Percentiles rank a stretch among this genome's conserved stretches.
phyloP scores from a whole-genome alignment of 2,888 invertebrate species.

The Pheosia tremula region DNA sequence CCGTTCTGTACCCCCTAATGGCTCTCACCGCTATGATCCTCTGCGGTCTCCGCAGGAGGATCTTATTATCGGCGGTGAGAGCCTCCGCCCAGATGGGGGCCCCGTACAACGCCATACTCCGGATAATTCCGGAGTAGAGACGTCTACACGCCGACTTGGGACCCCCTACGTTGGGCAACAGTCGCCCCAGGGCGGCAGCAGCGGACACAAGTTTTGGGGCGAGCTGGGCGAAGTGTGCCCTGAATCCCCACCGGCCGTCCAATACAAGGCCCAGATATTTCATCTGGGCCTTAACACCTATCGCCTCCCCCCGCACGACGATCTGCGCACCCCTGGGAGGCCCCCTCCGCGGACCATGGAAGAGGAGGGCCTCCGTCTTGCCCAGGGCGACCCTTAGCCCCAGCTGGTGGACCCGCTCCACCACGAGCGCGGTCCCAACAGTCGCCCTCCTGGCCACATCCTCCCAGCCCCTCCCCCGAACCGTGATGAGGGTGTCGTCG shows the following conservation, averaged over 20 bases:
- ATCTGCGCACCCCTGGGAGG: not conserved
- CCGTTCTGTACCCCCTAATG: too few species aligned
- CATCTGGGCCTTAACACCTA: not conserved
- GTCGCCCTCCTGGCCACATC: not conserved
- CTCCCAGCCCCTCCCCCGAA: not conserved
- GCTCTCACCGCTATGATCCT: too few species aligned
- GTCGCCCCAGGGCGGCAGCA: slow-evolving; percentile 31
- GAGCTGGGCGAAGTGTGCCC: slow-evolving; percentile 5
- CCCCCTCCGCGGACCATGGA: not conserved
- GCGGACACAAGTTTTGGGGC: not conserved
- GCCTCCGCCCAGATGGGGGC: too few species aligned
- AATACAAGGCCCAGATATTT: too few species aligned
- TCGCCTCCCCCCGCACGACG: not conserved
- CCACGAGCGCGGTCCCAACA: not conserved
- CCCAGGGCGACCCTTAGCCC: too few species aligned
- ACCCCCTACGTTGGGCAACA: slow-evolving; percentile 1
- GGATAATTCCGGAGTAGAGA: too few species aligned
- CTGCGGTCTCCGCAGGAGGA: too few species aligned
- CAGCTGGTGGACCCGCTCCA: not conserved
- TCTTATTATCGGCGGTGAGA: too few species aligned
- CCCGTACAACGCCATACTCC: too few species aligned
- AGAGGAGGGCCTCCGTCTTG: not conserved
- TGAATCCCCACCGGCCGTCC: too few species aligned
- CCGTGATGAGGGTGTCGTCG: not conserved
- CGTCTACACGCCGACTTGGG: too few species aligned